A percentile compares a stretch with the other conserved stretches of the same genome.
These are phyloP conservation scores for Hoplias malabaricus DNA, from an alignment of 2,113 vertebrate genomes.

Conservation along the genomic window DNA sequence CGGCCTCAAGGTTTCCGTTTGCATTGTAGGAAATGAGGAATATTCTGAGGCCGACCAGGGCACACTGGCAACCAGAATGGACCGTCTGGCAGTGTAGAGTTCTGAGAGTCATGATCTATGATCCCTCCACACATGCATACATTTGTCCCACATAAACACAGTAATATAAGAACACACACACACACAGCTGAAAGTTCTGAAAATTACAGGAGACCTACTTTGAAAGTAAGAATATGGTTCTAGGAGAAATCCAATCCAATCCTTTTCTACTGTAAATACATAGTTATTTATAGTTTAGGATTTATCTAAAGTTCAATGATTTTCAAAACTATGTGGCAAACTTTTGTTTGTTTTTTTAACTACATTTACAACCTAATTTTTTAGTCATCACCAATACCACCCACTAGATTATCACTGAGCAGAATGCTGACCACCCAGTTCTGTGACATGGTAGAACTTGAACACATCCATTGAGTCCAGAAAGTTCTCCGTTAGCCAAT, in stretches of 20 bases:
- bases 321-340: no score
- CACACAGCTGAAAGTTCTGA: background rate
- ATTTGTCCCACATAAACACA: background rate
- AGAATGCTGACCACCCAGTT: no score
- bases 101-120: background rate
- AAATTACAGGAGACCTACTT: background rate
- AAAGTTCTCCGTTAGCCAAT: no score
- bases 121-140: background rate
- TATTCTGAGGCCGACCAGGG: slow-evolving; percentile 35
- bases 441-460: no score
- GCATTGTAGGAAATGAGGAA: slow-evolving; percentile 53
- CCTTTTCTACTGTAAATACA: background rate
- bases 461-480: no score
- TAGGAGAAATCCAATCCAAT: background rate
- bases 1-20: slow-evolving; percentile 46
- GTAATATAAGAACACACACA: background rate
- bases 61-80: slow-evolving; percentile 36
- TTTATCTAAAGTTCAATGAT: no score
- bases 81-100: background rate
- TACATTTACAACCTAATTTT: no score
- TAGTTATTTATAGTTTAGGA: background rate
- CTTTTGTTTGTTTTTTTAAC: no score
- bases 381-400: no score
- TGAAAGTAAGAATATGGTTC: background rate
- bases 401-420: no score